Base-by-base conservation (phyloP, 1,140 invertebrate genomes). In the Choristoneura fumiferana region DNA sequence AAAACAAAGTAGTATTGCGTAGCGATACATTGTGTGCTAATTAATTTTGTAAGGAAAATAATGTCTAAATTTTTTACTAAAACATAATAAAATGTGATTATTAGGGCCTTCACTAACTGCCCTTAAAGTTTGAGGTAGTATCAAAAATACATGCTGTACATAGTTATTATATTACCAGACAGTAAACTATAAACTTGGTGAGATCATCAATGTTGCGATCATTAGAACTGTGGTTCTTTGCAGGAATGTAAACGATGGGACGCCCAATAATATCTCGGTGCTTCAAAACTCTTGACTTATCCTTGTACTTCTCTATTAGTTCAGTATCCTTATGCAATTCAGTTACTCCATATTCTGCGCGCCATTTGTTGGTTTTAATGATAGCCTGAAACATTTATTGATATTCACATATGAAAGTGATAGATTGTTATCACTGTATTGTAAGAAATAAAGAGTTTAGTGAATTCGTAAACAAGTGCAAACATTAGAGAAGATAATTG, bases 331-430 rank as follows among this genome's bases (percentile, higher is more conserved):
- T 78, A 37, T 79, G 88, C 37, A 94, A 75, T 1, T 83, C 72
- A 15, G 84, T 80, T 8, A 95, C 93, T 58, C 92, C 92, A 90
- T 94, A 95, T 63, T 94, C 92, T 39, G 90, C 89, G 62, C 93
- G 90, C 94, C 94, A 95, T 82, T 95, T 95, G 78, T 95, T 95
- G 45, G 93, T 95, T 90, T 95, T 95, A 38, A 95, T 75, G 65
- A 95, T 91, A 54, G 93, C 93, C 93, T 94, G 60, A 29, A 89
- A 87, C 71, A 36, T 40, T 22, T n/a, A n/a, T 15, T 18, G 34
- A 39, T 34, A 10, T 22, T 8, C 40, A 54, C 56, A n/a, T 49
- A 40, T 29, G 34, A 54, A 54, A 40, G 12, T 49, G 6, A 10
- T 15, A 54, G 13, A 17, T 14, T 33, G 8, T 34, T 22, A 36